These are phyloP conservation scores for Aphis gossypii DNA, from an alignment of 1,140 invertebrate species.

Conservation along the genomic window DNA sequence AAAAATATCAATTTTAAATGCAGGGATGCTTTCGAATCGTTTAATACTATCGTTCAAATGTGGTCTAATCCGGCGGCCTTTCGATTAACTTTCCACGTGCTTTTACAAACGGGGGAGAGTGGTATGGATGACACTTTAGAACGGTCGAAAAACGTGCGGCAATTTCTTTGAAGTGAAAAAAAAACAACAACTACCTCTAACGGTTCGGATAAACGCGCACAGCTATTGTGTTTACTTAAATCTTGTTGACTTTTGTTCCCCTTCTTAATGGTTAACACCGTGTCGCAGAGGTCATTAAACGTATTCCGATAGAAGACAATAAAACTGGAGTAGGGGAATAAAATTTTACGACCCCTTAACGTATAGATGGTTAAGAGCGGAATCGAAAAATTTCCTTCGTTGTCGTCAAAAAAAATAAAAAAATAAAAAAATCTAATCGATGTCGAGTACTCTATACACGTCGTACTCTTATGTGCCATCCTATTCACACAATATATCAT, in stretches of 20 bases:
- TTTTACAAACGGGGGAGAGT: neutral
- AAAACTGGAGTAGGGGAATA: slow-evolving; percentile 42
- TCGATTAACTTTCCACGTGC: slow-evolving; percentile 45
- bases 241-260: slow-evolving; percentile 47
- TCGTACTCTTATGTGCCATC: neutral
- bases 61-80: neutral
- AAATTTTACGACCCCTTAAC: slow-evolving; percentile 41
- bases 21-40: neutral
- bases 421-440: slow-evolving; percentile 6
- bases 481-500: slow-evolving; percentile 43
- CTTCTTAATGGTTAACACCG: slow-evolving; percentile 49
- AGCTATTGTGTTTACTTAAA: slow-evolving; percentile 48
- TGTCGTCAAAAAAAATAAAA: neutral
- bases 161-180: slow-evolving; percentile 56
- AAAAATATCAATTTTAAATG: slow-evolving; percentile 7
- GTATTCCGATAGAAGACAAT: slow-evolving; percentile 44
- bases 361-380: too few relatives aligned
- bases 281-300: slow-evolving; percentile 55
- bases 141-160: slow-evolving; percentile 47
- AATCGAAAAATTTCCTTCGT: slow-evolving; percentile 24
- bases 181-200: slow-evolving; percentile 37
- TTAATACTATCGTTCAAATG: neutral
- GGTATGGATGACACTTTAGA: slow-evolving; percentile 43
- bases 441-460: too few relatives aligned
- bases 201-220: slow-evolving; percentile 35